Percentiles rank a stretch among this genome's conserved stretches.
Evolutionary conservation across 2,888 invertebrate genomes (phyloP).

Genomic region (Agonum fuliginosum): DNA sequence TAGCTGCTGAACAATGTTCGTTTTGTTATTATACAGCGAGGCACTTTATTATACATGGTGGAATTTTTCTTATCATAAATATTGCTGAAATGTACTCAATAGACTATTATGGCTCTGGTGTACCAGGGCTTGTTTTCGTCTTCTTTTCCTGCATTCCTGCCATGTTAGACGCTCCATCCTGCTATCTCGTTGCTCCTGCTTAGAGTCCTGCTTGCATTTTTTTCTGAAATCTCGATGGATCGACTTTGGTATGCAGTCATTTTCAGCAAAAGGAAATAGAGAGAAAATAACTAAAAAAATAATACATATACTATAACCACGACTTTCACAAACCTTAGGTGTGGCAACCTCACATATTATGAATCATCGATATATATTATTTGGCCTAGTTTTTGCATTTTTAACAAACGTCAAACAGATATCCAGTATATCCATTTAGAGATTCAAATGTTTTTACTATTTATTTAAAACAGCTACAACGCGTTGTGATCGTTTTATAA

Average conservation of each 20-base stretch:
- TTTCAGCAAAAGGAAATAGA: slow-evolving; percentile 9
- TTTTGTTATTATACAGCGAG: slow-evolving; percentile 49
- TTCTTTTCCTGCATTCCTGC: slow-evolving; percentile 42
- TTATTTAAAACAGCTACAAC: too few species aligned
- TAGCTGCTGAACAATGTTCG: slow-evolving; percentile 36
- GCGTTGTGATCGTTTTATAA: too few species aligned
- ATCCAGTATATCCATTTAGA: too few species aligned
- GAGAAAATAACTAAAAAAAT: too few species aligned
- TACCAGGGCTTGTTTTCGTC: slow-evolving; percentile 41
- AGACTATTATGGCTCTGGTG: slow-evolving; percentile 44
- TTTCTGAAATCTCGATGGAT: slow-evolving; percentile 25
- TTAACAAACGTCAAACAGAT: too few species aligned
- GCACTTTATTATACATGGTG: slow-evolving; percentile 52
- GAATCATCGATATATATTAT: too few species aligned
- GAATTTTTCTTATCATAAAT: slow-evolving; percentile 54
- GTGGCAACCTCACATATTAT: too few species aligned
- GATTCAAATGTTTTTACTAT: too few species aligned
- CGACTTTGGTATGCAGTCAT: slow-evolving; percentile 3
- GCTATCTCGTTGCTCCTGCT: slow-evolving; percentile 13
- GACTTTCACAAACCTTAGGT: too few species aligned
- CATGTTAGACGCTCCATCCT: slow-evolving; percentile 27
- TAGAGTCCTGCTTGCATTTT: slow-evolving; percentile 24
- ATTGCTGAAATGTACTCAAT: slow-evolving; percentile 51
- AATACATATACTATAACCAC: too few species aligned
- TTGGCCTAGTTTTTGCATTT: too few species aligned